Conservation (phyloP, 2,113 vertebrate species). For the Sapajus apella region DNA sequence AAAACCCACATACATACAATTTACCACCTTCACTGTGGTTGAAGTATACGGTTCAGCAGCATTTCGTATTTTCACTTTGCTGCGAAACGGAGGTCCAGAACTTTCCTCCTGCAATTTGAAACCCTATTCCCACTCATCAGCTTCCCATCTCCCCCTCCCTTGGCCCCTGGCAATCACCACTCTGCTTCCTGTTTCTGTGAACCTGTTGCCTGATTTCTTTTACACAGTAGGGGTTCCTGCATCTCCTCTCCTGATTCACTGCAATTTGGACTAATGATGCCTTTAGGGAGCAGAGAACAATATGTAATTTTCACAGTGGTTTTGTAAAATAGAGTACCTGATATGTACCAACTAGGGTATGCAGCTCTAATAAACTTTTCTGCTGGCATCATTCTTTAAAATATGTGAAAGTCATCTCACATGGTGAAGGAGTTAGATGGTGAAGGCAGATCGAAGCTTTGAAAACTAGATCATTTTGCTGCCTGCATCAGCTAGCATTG, state of each 20-base stretch:
- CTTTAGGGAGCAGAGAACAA: neutral
- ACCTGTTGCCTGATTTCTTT: neutral
- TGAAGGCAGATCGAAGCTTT: neutral
- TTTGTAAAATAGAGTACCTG: neutral
- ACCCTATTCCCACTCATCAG: neutral
- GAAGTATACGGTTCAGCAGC: neutral
- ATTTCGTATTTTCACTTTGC: neutral
- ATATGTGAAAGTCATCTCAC: neutral
- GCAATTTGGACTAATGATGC: neutral
- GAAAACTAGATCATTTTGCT: neutral
- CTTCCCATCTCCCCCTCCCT: rapidly evolving
- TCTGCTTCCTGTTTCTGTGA: neutral
- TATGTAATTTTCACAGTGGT: neutral
- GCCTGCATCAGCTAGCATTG: neutral
- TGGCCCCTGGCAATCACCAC: too few species aligned
- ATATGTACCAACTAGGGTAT: rapidly evolving
- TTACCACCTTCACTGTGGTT: neutral
- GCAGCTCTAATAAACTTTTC: neutral
- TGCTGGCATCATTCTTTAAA: neutral
- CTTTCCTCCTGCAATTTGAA: neutral
- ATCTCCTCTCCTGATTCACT: neutral
- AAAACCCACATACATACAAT: neutral
- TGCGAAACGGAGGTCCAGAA: neutral
- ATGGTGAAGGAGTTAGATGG: neutral
- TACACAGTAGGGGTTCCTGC: neutral